Percentiles rank a stretch among this genome's conserved stretches.
phyloP scores from a whole-genome alignment of 2,113 vertebrate genomes.

The Ciconia maguari region DNA sequence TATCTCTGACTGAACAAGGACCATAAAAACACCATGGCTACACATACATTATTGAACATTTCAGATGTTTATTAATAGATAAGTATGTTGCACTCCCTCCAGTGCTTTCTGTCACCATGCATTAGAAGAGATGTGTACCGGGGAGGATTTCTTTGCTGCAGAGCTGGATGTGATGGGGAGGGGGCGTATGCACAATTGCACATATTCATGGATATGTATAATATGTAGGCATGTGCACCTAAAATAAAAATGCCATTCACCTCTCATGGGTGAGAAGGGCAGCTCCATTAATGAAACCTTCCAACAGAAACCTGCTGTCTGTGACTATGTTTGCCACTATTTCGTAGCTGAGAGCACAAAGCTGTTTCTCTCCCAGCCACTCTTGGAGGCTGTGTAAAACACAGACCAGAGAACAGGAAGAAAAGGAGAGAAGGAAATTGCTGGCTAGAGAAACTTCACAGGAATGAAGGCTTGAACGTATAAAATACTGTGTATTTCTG shows the following conservation, averaged over 20 bases:
- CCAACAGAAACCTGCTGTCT: background rate
- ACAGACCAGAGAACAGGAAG: background rate
- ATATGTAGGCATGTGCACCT: background rate
- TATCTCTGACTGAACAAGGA: background rate
- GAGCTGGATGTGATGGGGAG: background rate
- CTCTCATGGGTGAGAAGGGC: background rate
- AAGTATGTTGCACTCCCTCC: slow-evolving; percentile 12
- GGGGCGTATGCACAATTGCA: background rate
- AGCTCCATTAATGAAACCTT: background rate
- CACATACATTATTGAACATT: slow-evolving; percentile 46
- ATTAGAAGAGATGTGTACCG: background rate
- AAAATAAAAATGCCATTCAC: background rate
- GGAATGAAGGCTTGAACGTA: background rate
- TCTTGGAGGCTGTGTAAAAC: background rate
- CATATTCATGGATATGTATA: background rate
- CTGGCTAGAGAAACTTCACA: background rate
- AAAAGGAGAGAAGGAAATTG: background rate
- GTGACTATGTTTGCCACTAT: background rate
- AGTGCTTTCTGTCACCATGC: slow-evolving; percentile 37
- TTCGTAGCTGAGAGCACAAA: background rate
- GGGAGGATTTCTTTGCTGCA: background rate
- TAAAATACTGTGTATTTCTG: background rate
- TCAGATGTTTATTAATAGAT: slow-evolving; percentile 54
- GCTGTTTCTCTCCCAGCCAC: background rate
- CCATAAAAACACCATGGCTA: background rate